A percentile compares a stretch with the other conserved stretches of the same genome.
These are phyloP conservation scores for Sigmodon hispidus DNA, from an alignment of 2,113 vertebrate genomes.

Conservation along the genomic window DNA sequence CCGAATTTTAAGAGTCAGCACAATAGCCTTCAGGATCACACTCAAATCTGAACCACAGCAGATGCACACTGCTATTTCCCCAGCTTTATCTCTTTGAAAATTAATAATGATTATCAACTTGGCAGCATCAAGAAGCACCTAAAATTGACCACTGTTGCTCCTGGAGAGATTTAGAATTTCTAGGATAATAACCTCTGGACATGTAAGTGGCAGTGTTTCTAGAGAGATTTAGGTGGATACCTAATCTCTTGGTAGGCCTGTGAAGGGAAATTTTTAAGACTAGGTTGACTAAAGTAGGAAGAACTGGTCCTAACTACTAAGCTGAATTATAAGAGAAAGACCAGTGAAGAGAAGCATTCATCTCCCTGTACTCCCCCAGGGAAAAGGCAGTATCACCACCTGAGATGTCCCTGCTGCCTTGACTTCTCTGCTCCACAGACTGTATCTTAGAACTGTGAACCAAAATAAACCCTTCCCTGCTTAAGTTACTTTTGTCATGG, in stretches of 20 bases:
- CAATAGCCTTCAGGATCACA: neutral
- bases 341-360: neutral
- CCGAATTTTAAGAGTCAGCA: neutral
- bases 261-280: neutral
- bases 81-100: neutral
- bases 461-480: neutral
- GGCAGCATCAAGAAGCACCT: neutral
- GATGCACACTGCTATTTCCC: neutral
- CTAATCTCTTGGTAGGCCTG: neutral
- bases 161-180: neutral
- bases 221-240: neutral
- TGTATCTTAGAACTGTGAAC: neutral
- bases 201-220: neutral
- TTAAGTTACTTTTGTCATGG: neutral
- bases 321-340: neutral
- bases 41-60: neutral
- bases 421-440: neutral
- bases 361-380: neutral
- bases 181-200: too few relatives aligned
- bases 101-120: neutral
- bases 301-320: neutral
- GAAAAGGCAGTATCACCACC: too few relatives aligned
- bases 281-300: too few relatives aligned
- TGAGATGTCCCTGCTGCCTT: too few relatives aligned
- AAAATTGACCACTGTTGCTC: neutral